Percentiles rank a stretch among this genome's conserved stretches.
These are phyloP conservation scores for Trimorus sp. DNA, from an alignment of 2,888 invertebrate species.

Conservation along the genomic window DNA sequence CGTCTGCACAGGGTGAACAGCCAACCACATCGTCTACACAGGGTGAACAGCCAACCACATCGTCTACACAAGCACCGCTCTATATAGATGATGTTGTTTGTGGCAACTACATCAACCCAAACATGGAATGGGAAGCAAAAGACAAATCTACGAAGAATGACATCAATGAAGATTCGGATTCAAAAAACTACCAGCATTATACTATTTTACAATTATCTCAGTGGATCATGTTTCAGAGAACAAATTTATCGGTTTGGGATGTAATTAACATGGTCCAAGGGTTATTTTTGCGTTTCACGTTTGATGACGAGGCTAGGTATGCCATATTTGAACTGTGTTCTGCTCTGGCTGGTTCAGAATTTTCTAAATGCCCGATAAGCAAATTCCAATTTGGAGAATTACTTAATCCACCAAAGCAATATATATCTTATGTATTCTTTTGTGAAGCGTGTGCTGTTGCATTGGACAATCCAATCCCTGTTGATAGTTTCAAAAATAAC, in stretches of 20 bases:
- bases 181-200: background rate
- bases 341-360: background rate
- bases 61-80: no score
- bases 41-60: no score
- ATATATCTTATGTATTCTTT: background rate
- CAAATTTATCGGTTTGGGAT: constrained; percentile 12
- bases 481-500: constrained; percentile 9
- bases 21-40: no score
- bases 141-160: no score
- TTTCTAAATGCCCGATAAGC: background rate
- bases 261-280: constrained; percentile 3
- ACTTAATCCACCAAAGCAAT: background rate
- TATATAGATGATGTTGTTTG: no score
- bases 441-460: background rate
- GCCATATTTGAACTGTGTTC: background rate
- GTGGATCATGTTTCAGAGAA: background rate
- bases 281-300: background rate
- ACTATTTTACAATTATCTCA: constrained; percentile 1
- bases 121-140: no score
- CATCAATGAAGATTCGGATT: no score
- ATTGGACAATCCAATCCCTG: background rate
- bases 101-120: no score
- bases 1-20: no score
- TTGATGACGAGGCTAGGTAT: constrained; percentile 2
- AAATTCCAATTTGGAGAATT: background rate